These are phyloP conservation scores for Agonum fuliginosum DNA, from an alignment of 2,888 invertebrate species.

Conservation along the genomic window DNA sequence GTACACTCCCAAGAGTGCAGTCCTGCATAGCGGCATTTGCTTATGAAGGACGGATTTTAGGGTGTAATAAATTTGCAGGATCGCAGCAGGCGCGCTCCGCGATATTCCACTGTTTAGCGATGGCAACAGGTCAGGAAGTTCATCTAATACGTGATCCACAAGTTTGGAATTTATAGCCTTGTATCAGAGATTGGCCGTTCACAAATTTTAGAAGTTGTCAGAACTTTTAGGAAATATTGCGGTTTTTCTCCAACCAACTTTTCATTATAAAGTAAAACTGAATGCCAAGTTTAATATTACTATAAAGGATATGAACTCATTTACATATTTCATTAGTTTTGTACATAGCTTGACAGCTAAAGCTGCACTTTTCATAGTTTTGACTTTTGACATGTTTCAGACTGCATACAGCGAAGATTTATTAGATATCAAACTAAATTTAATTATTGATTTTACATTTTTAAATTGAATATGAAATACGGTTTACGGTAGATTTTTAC, in stretches of 20 bases:
- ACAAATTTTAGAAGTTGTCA: conserved; percentile 50
- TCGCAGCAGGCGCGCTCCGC: conserved; percentile 11
- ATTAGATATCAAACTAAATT: too few species aligned
- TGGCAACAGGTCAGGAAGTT: conserved; percentile 57
- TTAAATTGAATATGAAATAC: too few species aligned
- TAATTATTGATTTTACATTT: too few species aligned
- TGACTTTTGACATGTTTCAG: too few species aligned
- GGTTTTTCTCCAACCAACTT: conserved; percentile 33
- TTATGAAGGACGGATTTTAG: conserved; percentile 34
- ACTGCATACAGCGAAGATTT: too few species aligned
- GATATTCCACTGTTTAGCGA: conserved; percentile 39
- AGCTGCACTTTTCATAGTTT: conserved; percentile 21
- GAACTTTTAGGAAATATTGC: conserved; percentile 37
- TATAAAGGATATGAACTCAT: conserved; percentile 37
- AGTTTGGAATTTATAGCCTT: conserved; percentile 47
- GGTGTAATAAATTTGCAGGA: conserved; percentile 49
- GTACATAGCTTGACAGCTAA: conserved; percentile 23
- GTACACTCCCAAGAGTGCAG: conserved; percentile 38
- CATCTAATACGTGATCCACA: conserved; percentile 56
- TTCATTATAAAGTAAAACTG: conserved; percentile 47
- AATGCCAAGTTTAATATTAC: conserved; percentile 38
- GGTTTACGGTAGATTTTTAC: too few species aligned
- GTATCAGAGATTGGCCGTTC: conserved; percentile 44
- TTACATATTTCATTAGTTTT: conserved; percentile 46
- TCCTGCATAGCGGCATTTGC: conserved; percentile 32